These are phyloP conservation scores for Dendroctonus ponderosae DNA, from an alignment of 1,140 invertebrate genomes.

Conservation along the genomic window DNA sequence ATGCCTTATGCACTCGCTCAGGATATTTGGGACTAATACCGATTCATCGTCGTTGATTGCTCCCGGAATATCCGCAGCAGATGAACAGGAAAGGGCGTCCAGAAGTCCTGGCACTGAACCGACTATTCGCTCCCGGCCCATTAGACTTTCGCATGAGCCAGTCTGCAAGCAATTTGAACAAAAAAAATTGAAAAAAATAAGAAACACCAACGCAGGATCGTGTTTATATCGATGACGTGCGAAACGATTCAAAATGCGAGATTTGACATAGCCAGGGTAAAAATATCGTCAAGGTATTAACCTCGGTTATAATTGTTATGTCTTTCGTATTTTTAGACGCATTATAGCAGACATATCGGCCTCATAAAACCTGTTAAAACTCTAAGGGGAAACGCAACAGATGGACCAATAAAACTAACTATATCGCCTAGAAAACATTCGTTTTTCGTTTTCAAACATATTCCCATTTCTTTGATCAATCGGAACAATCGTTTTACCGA, in stretches of 20 bases:
- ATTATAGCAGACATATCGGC: constrained; percentile 16
- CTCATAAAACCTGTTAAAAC: constrained; percentile 15
- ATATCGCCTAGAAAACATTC: no score
- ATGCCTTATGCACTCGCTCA: constrained; percentile 76
- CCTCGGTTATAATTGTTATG: constrained; percentile 29
- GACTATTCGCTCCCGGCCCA: constrained; percentile 59
- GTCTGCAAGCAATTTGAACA: constrained; percentile 34
- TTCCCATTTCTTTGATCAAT: no score
- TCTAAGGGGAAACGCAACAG: no score
- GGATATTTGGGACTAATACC: constrained; percentile 68
- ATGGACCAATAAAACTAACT: no score
- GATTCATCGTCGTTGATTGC: constrained; percentile 46
- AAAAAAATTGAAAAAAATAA: constrained; percentile 10
- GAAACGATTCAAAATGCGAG: not conserved
- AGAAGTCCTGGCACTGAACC: constrained; percentile 59
- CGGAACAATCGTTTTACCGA: no score
- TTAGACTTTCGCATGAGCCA: constrained; percentile 68
- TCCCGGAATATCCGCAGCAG: constrained; percentile 42
- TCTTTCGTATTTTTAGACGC: constrained; percentile 23
- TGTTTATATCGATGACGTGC: constrained; percentile 12
- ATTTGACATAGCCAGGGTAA: constrained; percentile 22
- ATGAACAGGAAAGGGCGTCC: constrained; percentile 50
- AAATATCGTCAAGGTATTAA: constrained; percentile 28
- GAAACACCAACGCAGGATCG: not conserved
- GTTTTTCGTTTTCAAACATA: no score